Percentiles rank a stretch among this genome's conserved stretches.
These are phyloP conservation scores for Erinaceus europaeus DNA, from an alignment of 2,113 vertebrate species.

Conservation along the genomic window DNA sequence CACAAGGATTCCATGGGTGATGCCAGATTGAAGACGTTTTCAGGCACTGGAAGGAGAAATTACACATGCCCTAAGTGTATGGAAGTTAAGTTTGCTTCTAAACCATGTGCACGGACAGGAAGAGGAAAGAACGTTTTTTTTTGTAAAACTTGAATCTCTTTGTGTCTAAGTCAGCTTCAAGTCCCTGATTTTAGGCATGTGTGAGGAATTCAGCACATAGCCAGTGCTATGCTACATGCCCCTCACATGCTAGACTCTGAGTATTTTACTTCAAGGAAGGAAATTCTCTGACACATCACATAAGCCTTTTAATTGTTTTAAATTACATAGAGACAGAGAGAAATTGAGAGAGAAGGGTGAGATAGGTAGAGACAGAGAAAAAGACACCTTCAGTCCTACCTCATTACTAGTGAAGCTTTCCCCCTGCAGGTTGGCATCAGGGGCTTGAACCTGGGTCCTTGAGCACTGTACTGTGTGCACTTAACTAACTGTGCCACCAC, in stretches of 20 bases:
- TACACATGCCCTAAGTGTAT: neutral
- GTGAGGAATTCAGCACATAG: neutral
- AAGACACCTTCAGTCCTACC: too few relatives aligned
- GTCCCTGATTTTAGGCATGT: neutral
- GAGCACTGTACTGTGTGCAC: too few relatives aligned
- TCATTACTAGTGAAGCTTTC: too few relatives aligned
- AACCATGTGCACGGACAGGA: neutral
- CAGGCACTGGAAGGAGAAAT: neutral
- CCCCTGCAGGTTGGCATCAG: too few relatives aligned
- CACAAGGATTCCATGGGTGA: too few relatives aligned
- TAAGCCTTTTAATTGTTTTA: constrained; percentile 12
- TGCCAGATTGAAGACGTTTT: neutral
- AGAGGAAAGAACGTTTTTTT: neutral
- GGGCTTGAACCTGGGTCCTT: too few relatives aligned
- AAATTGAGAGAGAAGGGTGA: too few relatives aligned
- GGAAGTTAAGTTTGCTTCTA: neutral
- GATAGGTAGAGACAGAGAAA: too few relatives aligned
- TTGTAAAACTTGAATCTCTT: neutral
- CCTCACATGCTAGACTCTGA: neutral
- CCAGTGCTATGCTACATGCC: neutral
- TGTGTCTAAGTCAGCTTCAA: constrained; percentile 9
- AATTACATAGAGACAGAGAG: neutral
- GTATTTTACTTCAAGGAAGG: neutral
- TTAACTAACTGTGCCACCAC: too few relatives aligned
- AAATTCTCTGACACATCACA: neutral